A percentile compares a stretch with the other conserved stretches of the same genome.
These are phyloP conservation scores for Acleris emargana DNA, from an alignment of 2,888 invertebrate species.

Conservation along the genomic window DNA sequence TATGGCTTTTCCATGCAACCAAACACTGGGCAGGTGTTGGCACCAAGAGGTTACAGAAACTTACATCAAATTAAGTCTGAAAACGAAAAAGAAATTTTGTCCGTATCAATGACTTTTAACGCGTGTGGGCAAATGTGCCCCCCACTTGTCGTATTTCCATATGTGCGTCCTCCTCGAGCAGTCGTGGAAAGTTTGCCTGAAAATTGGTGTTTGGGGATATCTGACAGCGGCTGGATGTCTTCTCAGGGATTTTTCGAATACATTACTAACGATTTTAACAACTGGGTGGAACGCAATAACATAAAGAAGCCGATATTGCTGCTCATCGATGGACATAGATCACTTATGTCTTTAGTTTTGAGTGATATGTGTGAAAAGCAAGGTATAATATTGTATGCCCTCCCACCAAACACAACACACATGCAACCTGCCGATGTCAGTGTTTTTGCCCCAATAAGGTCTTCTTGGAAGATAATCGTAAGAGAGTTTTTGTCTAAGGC, in stretches of 20 bases:
- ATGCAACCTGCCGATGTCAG: conserved; percentile 42
- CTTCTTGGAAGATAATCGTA: conserved; percentile 39
- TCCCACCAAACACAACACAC: conserved; percentile 34
- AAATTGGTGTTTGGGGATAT: conserved; percentile 43
- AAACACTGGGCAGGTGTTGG: conserved; percentile 42
- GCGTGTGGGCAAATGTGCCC: conserved; percentile 44
- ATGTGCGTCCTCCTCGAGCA: conserved; percentile 23
- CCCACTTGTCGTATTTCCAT: conserved; percentile 39
- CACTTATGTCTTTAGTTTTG: conserved; percentile 43
- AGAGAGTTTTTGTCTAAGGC: conserved; percentile 34
- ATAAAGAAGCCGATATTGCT: conserved; percentile 42
- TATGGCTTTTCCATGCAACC: conserved; percentile 42
- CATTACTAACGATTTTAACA: conserved; percentile 43
- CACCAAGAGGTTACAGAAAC: conserved; percentile 41
- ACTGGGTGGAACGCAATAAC: conserved; percentile 41
- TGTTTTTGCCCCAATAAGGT: conserved; percentile 42
- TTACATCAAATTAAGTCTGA: conserved; percentile 38
- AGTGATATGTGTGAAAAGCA: conserved; percentile 39
- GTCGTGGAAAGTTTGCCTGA: conserved; percentile 40
- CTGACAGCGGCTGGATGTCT: conserved; percentile 43
- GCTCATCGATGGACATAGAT: conserved; percentile 46
- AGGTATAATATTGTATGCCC: conserved; percentile 40
- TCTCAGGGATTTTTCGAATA: conserved; percentile 46
- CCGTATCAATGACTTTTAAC: conserved; percentile 44
- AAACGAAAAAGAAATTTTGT: conserved; percentile 49